phyloP scores from a whole-genome alignment of 1,140 invertebrate genomes.

The Tachypleus tridentatus region DNA sequence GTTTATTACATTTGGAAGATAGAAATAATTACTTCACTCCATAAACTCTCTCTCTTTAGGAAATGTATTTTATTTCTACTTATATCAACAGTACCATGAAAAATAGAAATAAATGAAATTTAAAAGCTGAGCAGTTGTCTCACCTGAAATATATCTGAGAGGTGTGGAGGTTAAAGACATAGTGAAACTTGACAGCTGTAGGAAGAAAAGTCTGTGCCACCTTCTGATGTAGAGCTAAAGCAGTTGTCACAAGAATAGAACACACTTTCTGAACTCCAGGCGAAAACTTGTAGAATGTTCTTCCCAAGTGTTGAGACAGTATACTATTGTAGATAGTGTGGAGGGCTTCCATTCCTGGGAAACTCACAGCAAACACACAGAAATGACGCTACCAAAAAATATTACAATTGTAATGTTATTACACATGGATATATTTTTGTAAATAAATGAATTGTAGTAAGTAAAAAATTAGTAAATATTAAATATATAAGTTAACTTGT shows the following conservation, averaged over 20 bases:
- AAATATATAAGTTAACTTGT: no score
- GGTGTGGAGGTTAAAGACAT: constrained; percentile 86
- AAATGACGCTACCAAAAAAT: constrained; percentile 56
- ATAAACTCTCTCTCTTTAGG: no score
- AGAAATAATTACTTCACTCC: no score
- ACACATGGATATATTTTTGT: no score
- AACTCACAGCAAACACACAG: constrained; percentile 85
- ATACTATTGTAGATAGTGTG: constrained; percentile 79
- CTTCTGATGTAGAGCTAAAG: constrained; percentile 72
- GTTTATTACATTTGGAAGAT: no score
- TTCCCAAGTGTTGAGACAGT: constrained; percentile 69
- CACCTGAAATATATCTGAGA: constrained; percentile 65
- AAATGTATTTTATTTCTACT: no score
- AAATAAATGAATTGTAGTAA: no score
- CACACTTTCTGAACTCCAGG: constrained; percentile 40
- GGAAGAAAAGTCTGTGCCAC: constrained; percentile 74
- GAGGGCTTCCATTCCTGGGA: constrained; percentile 74
- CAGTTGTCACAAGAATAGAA: constrained; percentile 60
- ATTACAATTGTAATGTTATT: not conserved
- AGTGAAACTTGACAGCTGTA: constrained; percentile 93
- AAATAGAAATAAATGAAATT: no score
- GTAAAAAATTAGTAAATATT: no score
- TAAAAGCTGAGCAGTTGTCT: not conserved
- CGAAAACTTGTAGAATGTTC: constrained; percentile 62
- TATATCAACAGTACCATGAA: no score